Conservation (phyloP, 2,888 invertebrate species). For the Ennomos fuscantarius region DNA sequence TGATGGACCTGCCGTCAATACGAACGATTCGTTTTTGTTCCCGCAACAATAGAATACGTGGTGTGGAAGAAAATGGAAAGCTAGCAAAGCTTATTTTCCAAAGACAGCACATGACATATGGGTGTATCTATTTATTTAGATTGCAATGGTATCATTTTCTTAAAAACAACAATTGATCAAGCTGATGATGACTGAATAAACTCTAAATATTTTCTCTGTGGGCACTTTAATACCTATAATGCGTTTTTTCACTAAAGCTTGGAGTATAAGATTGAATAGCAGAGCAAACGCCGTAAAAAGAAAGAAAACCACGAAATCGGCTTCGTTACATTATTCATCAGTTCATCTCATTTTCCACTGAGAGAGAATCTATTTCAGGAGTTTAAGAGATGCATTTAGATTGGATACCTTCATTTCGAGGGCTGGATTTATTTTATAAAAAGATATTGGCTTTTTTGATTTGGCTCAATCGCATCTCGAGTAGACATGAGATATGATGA, state of each 20-base stretch:
- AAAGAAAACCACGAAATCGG: constrained; percentile 42
- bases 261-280: constrained; percentile 36
- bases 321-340: constrained; percentile 40
- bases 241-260: constrained; percentile 19
- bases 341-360: constrained; percentile 40
- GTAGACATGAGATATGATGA: not conserved
- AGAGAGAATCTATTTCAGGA: constrained; percentile 38
- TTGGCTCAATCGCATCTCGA: not conserved
- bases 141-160: too few species aligned
- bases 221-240: constrained; percentile 7
- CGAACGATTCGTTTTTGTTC: constrained; percentile 53
- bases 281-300: constrained; percentile 36
- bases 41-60: constrained; percentile 22
- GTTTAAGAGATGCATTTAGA: constrained; percentile 40
- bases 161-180: too few species aligned
- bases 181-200: too few species aligned
- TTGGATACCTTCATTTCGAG: constrained; percentile 33
- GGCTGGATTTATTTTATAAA: constrained; percentile 29
- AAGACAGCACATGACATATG: not conserved
- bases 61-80: constrained; percentile 2
- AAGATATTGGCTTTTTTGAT: constrained; percentile 9
- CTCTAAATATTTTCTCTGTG: too few species aligned
- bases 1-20: constrained; percentile 56
- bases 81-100: not conserved
- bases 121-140: too few species aligned